Evolutionary conservation across 1,140 invertebrate genomes (phyloP), one percentile per base, ranked within the genome.

Genomic region (Ridgeia piscesae): DNA sequence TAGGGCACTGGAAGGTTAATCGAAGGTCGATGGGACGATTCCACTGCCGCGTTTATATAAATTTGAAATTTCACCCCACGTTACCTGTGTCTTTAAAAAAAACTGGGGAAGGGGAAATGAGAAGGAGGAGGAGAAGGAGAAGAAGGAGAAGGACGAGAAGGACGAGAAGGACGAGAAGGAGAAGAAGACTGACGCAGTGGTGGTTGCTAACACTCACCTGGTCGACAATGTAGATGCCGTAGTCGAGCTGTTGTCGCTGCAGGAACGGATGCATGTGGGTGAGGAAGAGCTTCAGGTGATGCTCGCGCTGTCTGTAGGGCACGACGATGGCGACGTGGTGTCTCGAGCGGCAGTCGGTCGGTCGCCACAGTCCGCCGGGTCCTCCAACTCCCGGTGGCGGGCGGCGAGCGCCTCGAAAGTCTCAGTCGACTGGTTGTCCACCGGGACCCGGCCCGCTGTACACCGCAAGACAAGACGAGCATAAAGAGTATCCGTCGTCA

Each of bases 281-380:
- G 89, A 99, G 96, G 94, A 99, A 98, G 92, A 97, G 96, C 33
- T 97, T 96, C 11, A 99, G 96, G 95, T 99, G 98, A 33, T 96
- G 96, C 93, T 97, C 96, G 91, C 99, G 96, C 94, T 99, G 98
- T 93, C 99, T 96, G 95, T 98, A 95, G 1, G 95, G 95, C 88
- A 95, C 94, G 91, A 95, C 94, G 89, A 95, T 93, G 34, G 95
- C 95, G 58, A 95, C 93, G 17, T 94, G 94, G 92, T 95, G 93
- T 34, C 94, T 92, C 33, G 94, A 93, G 33, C 33, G 34, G 34
- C 91, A 91, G 42, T 35, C 48, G 11, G 6, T 58, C 33, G 91
- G 91, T 27, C 42, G 34, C 34, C 91, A 35, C 4, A 33, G 34
- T n/a, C 91, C 91, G 1, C 91, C 91, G 31, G 34, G 34, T n/a